A percentile compares a stretch with the other conserved stretches of the same genome.
Conservation (phyloP, 1,140 invertebrate species). For the Rhynchophorus ferrugineus region DNA sequence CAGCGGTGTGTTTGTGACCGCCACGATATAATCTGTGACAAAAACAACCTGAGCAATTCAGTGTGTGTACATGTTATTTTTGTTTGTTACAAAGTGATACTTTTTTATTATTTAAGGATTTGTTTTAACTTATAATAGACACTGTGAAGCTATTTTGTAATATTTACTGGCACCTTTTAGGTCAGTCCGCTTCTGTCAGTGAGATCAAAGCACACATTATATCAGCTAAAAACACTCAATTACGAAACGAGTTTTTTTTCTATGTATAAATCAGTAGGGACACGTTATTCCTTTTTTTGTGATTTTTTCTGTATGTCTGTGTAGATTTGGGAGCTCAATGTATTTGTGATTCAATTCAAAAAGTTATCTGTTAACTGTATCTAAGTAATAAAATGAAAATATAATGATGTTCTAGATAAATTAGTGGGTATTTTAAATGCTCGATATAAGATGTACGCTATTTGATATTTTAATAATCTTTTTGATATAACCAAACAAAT, state of each 20-base stretch:
- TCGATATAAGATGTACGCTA: background rate
- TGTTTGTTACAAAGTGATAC: conserved; percentile 40
- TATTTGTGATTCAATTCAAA: conserved; percentile 5
- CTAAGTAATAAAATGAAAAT: background rate
- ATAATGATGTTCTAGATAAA: conserved; percentile 1
- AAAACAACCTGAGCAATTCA: conserved; percentile 12
- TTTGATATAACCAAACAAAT: conserved; percentile 11
- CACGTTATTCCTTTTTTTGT: background rate
- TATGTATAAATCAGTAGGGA: background rate
- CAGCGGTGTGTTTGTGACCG: background rate
- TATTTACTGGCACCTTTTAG: conserved; percentile 18
- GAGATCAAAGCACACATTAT: too few species aligned
- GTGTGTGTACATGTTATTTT: conserved; percentile 35
- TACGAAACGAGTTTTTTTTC: conserved; percentile 1
- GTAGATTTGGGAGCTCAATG: conserved; percentile 2
- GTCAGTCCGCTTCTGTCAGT: conserved; percentile 33
- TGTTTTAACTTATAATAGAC: conserved; percentile 24
- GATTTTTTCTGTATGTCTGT: background rate
- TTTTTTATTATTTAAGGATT: conserved; percentile 31
- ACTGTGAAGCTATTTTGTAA: conserved; percentile 28
- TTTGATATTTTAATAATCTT: conserved; percentile 11
- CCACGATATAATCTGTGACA: background rate
- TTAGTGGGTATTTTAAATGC: conserved; percentile 6
- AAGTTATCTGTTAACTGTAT: conserved; percentile 2
- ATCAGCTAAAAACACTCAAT: background rate